Base-by-base conservation (phyloP, 2,113 vertebrate species). In the Clarias gariepinus region DNA sequence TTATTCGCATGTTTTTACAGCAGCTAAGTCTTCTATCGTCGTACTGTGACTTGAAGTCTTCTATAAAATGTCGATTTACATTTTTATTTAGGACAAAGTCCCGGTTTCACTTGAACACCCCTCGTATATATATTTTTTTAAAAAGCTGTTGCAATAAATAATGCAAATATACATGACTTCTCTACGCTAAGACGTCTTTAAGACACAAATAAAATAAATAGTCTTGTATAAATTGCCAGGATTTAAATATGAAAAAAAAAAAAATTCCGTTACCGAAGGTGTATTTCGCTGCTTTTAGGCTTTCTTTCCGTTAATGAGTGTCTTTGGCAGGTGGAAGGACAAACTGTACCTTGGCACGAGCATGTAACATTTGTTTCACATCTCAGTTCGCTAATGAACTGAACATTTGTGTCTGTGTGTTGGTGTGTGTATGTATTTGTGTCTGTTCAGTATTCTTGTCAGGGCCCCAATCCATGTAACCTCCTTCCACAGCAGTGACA, bases 391-490 rank as follows among this genome's bases (percentile, higher is more conserved):
- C 25, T 79, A 58, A 79, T 79, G 28, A 60, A 58, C 28, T 12
- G 28, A 21, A 11, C 2, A 19, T 33, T 18, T 73, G 69, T 73
- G 64, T 30, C 0, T 68, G 25, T 55, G 47, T 53, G 47, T n/a
- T 0, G n/a, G 41, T 41, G 69, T 47, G 69, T 73, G 18, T 55
- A 52, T 55, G 74, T 78, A 15, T 30, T 52, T 33, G 78, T 53
- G 74, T 80, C 55, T 80, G 28, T 80, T 80, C 77, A 58, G n/a
- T 60, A 33, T 80, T 23, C 53, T 11, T 33, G 55, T 58, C 55
- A 80, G 58, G 18, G 16, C 55, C 77, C 16, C 18, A 9, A 60
- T 80, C 52, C 78, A 55, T 80, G 78, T 60, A 80, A 80, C 78
- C 55, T 60, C 19, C 55, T 13, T 60, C 57, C 36, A 80, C 78